Evolutionary conservation across 2,797 vertebrate genomes (phyloP).

Genomic region (Ciconia nigra): DNA sequence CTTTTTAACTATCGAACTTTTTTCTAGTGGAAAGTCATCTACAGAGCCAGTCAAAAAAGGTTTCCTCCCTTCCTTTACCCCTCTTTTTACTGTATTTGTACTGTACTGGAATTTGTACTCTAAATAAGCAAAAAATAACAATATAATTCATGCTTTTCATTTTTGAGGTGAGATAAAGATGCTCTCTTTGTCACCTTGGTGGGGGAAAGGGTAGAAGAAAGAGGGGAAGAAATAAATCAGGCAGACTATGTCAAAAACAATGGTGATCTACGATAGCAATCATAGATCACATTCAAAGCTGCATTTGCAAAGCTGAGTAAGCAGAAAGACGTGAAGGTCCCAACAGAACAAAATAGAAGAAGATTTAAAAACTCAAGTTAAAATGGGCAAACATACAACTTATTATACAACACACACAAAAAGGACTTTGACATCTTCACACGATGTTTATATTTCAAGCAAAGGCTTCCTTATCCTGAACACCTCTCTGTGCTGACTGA

Average conservation of each 20-base stretch:
- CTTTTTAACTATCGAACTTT: neutral
- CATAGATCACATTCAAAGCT: neutral
- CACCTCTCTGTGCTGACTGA: neutral
- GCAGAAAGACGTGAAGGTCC: slow-evolving; percentile 10
- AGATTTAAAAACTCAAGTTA: neutral
- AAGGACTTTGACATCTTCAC: neutral
- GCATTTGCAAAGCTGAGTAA: slow-evolving; percentile 23
- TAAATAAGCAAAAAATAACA: neutral
- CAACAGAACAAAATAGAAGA: neutral
- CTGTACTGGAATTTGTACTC: neutral
- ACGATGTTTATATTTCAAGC: neutral
- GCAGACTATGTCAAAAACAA: neutral
- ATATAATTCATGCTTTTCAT: neutral
- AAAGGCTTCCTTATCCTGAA: neutral
- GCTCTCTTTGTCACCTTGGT: neutral
- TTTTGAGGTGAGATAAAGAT: neutral
- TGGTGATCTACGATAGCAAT: neutral
- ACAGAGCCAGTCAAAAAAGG: neutral
- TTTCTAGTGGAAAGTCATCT: neutral
- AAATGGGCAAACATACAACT: neutral
- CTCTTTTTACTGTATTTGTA: neutral
- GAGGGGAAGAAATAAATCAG: neutral
- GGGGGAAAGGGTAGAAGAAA: neutral
- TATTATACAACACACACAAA: neutral
- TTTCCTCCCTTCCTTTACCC: neutral